A percentile compares a stretch with the other conserved stretches of the same genome.
These are phyloP conservation scores for Apis dorsata DNA, from an alignment of 1,140 invertebrate species.

Conservation along the genomic window DNA sequence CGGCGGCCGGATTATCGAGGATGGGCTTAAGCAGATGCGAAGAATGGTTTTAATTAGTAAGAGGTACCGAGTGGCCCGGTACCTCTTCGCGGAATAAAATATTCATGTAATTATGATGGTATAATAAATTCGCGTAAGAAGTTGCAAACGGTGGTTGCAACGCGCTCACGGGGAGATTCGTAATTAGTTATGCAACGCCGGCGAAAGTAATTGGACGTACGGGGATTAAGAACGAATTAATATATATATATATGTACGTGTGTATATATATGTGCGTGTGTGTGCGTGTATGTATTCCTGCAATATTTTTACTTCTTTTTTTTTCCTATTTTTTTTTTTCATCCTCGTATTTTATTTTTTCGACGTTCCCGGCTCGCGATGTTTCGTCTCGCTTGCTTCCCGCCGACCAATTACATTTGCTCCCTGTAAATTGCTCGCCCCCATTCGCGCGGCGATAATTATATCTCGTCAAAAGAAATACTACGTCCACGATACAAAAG, in stretches of 20 bases:
- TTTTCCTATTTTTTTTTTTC: background rate
- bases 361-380: constrained; percentile 28
- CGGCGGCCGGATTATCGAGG: constrained; percentile 17
- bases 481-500: constrained; percentile 32
- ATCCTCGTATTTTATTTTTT: background rate
- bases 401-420: constrained; percentile 42
- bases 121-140: constrained; percentile 45
- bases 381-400: constrained; percentile 21
- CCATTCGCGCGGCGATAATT: constrained; percentile 46
- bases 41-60: constrained; percentile 49
- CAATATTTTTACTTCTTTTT: background rate
- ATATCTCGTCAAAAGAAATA: constrained; percentile 42
- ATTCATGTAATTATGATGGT: constrained; percentile 52
- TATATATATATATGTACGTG: background rate
- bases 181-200: constrained; percentile 43
- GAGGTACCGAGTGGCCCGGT: constrained; percentile 20
- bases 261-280: too few relatives aligned
- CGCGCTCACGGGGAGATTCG: constrained; percentile 4
- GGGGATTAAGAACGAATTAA: constrained; percentile 47
- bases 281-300: background rate
- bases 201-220: constrained; percentile 47
- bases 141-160: constrained; percentile 23
- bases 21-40: constrained; percentile 44
- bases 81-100: constrained; percentile 40
- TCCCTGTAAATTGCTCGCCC: constrained; percentile 42